Evolutionary conservation across 2,797 vertebrate genomes (phyloP).

Genomic region (Psittacula echo): DNA sequence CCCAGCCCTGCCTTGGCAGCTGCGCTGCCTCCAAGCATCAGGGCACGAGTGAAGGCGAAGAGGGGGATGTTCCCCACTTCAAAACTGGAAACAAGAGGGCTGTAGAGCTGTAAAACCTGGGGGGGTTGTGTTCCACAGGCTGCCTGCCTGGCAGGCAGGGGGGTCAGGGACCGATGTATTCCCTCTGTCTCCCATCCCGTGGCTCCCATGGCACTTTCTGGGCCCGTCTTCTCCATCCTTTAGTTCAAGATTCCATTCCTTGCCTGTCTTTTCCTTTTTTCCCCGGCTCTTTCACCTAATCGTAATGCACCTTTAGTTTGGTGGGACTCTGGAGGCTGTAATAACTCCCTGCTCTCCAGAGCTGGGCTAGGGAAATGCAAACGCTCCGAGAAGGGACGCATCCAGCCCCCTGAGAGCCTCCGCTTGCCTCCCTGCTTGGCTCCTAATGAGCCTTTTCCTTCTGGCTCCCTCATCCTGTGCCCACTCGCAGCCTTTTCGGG

Average conservation of each 20-base stretch:
- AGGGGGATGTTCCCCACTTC: background rate
- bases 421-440: background rate
- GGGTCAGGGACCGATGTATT: background rate
- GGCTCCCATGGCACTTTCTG: background rate
- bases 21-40: fast-evolving
- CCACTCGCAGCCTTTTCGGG: background rate
- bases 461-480: background rate
- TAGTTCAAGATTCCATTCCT: background rate
- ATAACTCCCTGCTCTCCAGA: background rate
- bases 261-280: background rate
- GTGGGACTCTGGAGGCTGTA: background rate
- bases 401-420: background rate
- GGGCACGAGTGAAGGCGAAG: fast-evolving
- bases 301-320: background rate
- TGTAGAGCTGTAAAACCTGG: background rate
- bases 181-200: fast-evolving
- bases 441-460: background rate
- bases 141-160: background rate
- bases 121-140: no score
- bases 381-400: background rate
- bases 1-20: background rate
- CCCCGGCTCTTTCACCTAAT: background rate
- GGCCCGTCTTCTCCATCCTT: background rate
- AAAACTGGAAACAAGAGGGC: background rate
- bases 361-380: background rate